Conservation (phyloP, 2,888 invertebrate species). For the Oscheius myriophilus region DNA sequence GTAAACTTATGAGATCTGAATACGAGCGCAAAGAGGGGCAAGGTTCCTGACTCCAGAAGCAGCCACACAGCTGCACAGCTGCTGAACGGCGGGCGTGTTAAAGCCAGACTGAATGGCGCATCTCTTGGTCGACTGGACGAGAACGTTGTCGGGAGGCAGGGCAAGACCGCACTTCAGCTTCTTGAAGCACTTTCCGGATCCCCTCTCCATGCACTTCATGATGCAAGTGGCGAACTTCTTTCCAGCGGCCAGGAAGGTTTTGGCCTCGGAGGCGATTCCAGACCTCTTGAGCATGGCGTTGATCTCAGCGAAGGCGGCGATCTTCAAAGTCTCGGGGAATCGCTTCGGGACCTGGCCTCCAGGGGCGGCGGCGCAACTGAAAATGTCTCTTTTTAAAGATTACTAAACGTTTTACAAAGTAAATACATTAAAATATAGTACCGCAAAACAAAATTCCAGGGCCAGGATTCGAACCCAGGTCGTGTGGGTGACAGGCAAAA, state of each 20-base stretch:
- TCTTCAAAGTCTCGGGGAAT: constrained; percentile 68
- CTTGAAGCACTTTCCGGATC: constrained; percentile 52
- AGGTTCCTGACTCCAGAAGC: constrained; percentile 48
- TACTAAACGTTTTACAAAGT: no score
- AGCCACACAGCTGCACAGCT: constrained; percentile 62
- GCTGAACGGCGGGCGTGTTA: constrained; percentile 59
- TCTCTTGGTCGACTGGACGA: constrained; percentile 63
- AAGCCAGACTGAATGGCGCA: constrained; percentile 65
- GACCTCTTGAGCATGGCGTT: constrained; percentile 56
- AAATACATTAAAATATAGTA: no score
- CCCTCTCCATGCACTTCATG: constrained; percentile 63
- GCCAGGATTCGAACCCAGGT: background rate
- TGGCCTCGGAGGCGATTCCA: constrained; percentile 60
- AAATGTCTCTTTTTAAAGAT: constrained; percentile 20
- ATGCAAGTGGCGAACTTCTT: constrained; percentile 67
- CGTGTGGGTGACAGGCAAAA: no score
- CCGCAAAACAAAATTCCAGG: no score
- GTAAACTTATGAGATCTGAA: constrained; percentile 31
- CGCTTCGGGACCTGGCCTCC: constrained; percentile 65
- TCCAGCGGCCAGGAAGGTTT: constrained; percentile 58
- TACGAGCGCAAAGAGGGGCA: constrained; percentile 31
- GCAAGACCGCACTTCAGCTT: constrained; percentile 62
- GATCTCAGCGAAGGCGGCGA: constrained; percentile 66
- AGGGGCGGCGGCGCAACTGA: constrained; percentile 53
- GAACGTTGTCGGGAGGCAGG: constrained; percentile 63